Conservation (phyloP, 2,113 vertebrate genomes). For the Macaca mulatta region DNA sequence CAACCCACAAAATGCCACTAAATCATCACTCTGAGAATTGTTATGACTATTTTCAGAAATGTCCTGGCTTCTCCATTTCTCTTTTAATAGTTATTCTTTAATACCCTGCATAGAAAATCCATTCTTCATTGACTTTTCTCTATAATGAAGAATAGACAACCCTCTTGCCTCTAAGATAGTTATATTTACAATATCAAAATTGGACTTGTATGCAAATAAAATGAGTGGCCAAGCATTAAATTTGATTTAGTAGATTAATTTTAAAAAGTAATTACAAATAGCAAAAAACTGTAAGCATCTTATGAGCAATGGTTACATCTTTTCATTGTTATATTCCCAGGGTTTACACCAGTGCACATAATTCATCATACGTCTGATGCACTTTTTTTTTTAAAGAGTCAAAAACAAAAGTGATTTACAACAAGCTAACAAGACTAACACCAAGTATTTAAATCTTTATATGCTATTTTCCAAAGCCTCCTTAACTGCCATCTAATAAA, state of each 20-base stretch:
- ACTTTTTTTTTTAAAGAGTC: not conserved
- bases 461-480: not conserved
- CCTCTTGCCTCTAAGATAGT: not conserved
- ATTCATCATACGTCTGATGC: not conserved
- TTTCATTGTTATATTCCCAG: not conserved
- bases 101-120: not conserved
- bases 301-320: not conserved
- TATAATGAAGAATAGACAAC: not conserved
- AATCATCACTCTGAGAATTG: not conserved
- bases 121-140: not conserved
- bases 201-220: not conserved
- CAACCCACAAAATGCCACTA: not conserved
- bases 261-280: not conserved
- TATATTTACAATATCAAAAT: not conserved
- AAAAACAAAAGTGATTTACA: not conserved
- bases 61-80: not conserved
- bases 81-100: not conserved
- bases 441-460: not conserved
- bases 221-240: not conserved
- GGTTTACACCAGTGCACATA: not conserved
- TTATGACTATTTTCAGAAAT: not conserved
- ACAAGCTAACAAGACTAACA: not conserved
- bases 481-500: not conserved
- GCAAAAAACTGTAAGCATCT: not conserved
- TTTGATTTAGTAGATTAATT: not conserved